Evolutionary conservation across 37 sponge, comb jelly and placozoan species (phyloP).

Genomic region (Chondrilla cf. caribensis): DNA sequence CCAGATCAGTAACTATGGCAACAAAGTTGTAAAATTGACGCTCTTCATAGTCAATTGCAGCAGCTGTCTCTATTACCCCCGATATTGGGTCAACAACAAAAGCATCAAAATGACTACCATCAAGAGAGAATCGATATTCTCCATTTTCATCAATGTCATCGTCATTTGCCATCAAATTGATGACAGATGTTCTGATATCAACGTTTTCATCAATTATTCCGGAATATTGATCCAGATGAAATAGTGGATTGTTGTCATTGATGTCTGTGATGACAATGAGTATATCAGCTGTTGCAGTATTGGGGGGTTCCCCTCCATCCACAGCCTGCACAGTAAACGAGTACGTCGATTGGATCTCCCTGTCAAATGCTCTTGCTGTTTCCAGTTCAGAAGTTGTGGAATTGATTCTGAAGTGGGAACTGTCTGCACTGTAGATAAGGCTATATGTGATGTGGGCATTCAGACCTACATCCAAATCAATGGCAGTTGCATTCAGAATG

Average conservation of each 20-base stretch:
- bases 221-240: constrained; percentile 24
- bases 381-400: constrained; percentile 41
- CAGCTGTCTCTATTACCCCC: constrained; percentile 33
- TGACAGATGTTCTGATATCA: constrained; percentile 10
- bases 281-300: constrained; percentile 34
- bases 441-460: constrained; percentile 62
- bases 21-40: constrained; percentile 28
- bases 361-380: constrained; percentile 31
- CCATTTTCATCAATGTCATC: constrained; percentile 52
- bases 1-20: constrained; percentile 61
- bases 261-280: constrained; percentile 42
- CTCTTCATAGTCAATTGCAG: constrained; percentile 54
- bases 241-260: constrained; percentile 70
- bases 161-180: constrained; percentile 37
- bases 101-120: constrained; percentile 6
- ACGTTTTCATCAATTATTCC: constrained; percentile 46
- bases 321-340: constrained; percentile 40
- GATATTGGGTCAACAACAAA: constrained; percentile 37
- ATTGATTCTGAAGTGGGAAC: constrained; percentile 43
- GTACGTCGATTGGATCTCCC: constrained; percentile 43
- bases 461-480: constrained; percentile 48
- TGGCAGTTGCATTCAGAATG: constrained; percentile 45
- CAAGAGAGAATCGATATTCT: constrained; percentile 30
- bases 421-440: constrained; percentile 20
- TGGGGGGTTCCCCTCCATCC: constrained; percentile 24